Evolutionary conservation across 2,113 vertebrate genomes (phyloP).

Genomic region (Rhynchopsitta pachyrhyncha): DNA sequence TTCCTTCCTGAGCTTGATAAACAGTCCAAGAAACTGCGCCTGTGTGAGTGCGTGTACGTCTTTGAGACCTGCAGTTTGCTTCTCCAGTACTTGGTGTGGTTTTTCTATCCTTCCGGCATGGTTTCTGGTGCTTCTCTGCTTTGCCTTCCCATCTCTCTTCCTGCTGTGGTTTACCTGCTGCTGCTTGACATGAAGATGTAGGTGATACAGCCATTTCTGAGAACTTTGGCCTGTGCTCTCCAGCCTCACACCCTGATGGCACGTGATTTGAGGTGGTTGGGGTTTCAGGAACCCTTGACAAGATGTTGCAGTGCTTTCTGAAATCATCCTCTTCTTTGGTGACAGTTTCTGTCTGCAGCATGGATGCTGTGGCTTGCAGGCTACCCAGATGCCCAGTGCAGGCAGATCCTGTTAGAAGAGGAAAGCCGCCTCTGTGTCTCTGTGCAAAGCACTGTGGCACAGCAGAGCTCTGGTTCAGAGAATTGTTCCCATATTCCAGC

Average conservation of each 20-base stretch:
- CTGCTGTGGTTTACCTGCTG: background rate
- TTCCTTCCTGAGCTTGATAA: slow-evolving; percentile 71
- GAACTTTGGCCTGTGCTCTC: background rate
- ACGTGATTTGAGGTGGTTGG: background rate
- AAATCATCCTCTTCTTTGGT: background rate
- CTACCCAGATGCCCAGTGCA: background rate
- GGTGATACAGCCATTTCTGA: background rate
- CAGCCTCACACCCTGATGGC: background rate
- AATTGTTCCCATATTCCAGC: background rate
- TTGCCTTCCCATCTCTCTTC: background rate
- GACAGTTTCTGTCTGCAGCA: background rate
- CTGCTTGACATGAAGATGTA: background rate
- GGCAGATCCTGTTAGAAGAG: background rate
- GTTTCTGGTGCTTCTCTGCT: background rate
- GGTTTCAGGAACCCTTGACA: background rate
- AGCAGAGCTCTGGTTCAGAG: background rate
- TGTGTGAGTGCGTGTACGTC: background rate
- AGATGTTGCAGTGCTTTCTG: background rate
- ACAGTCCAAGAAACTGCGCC: slow-evolving; percentile 6
- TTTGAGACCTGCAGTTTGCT: background rate
- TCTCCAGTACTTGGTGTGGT: background rate
- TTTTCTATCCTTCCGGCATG: background rate
- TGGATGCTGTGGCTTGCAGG: background rate
- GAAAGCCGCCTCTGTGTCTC: background rate
- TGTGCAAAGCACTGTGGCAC: background rate